Evolutionary conservation across 2,113 vertebrate genomes (phyloP).

Genomic region (Ammospiza caudacuta): DNA sequence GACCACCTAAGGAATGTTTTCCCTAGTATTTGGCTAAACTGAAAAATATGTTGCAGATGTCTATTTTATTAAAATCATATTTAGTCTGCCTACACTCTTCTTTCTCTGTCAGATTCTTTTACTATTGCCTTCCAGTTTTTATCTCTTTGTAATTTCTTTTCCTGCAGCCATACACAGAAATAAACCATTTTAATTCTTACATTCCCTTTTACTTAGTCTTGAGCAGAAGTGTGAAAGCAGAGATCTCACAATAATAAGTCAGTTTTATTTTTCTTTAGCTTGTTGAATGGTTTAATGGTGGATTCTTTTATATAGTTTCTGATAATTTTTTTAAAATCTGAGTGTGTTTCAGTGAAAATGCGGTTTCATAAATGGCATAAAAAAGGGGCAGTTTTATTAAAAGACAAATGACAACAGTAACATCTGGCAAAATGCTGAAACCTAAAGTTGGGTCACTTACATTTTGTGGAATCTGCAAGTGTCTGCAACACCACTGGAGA

Average conservation of each 20-base stretch:
- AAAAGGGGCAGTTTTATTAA: neutral
- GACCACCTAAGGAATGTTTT: neutral
- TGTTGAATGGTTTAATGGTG: neutral
- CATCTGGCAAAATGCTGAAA: neutral
- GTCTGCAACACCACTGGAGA: slow-evolving; percentile 20
- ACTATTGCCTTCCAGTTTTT: neutral
- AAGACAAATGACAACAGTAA: neutral
- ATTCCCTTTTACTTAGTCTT: neutral
- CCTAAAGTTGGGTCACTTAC: neutral
- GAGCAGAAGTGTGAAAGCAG: neutral
- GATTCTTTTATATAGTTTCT: neutral
- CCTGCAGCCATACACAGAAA: neutral
- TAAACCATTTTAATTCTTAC: neutral
- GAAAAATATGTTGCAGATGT: neutral
- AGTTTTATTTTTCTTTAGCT: neutral
- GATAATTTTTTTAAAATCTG: neutral
- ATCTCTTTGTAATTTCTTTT: neutral
- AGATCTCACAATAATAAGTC: neutral
- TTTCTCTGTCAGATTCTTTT: neutral
- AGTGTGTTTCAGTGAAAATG: neutral
- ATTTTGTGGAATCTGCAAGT: neutral
- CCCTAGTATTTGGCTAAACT: neutral
- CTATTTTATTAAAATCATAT: neutral
- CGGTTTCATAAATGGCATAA: neutral
- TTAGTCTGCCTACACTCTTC: neutral